Evolutionary conservation across 1,140 invertebrate species (phyloP), one percentile per base, ranked within the genome.

Genomic region (Melitaea cinxia): DNA sequence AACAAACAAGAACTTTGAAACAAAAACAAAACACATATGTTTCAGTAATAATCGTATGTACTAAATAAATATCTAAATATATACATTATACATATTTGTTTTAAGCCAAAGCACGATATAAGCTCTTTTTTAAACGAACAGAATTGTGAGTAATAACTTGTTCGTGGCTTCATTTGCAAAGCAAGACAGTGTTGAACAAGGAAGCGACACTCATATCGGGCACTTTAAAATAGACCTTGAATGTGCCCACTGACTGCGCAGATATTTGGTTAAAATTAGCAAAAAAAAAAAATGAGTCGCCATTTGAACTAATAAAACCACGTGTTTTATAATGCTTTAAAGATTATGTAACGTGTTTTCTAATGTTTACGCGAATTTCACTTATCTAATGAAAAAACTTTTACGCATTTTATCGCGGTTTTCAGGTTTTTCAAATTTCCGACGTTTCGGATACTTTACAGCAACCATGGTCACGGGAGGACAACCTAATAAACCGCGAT

Each of bases 191-290:
- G 53, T 49, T 56, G n/a, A 65, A 65, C 24, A 33, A 52, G 63
- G 63, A 59, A 65, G 53, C 55, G 9, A 50, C 61, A 30, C 26
- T 37, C 53, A 65, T 58, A 58, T 65, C 63, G 55, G 45, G 37
- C 56, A 58, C 56, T 65, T 58, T 58, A 58, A 26, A 58, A 24
- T 15, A 28, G 56, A 65, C 63, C 63, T 65, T 65, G 63, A 58
- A 56, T 45, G 49, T 63, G 61, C 52, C 39, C 61, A 56, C 39
- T 63, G 61, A 63, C 39, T 63, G 61, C 53, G 39, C 42, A 61
- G 33, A 47, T 49, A 35, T 63, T 63, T 4, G 37, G 19, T 19
- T 49, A 63, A 37, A 33, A 59, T 15, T 15, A 49, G 26, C 56
- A 49, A 59, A 59, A 57, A 59, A 58, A 35, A 9, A 33, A 26